A percentile compares a stretch with the other conserved stretches of the same genome.
These are phyloP conservation scores for Ichneumoninae sp. DNA, from an alignment of 2,888 invertebrate species.

Conservation along the genomic window DNA sequence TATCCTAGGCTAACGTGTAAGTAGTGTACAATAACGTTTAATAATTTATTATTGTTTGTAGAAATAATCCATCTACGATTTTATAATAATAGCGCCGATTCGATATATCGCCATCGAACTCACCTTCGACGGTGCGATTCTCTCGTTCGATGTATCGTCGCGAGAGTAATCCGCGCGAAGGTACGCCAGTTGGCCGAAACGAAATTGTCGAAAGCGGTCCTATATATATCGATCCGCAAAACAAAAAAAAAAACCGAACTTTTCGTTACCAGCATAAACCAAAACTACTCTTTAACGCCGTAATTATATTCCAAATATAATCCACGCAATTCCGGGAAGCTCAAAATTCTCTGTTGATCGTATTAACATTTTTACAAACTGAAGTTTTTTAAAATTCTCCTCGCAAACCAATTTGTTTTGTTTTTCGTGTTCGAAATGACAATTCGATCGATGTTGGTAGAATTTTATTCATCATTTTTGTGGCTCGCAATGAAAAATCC, in stretches of 20 bases:
- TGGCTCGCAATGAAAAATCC: conserved; percentile 43
- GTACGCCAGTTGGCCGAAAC: conserved; percentile 6
- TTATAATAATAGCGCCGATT: conserved; percentile 22
- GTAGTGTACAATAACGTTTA: conserved; percentile 82
- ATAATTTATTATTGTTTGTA: conserved; percentile 78
- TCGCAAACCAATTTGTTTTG: conserved; percentile 7
- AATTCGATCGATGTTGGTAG: neutral
- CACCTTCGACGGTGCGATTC: neutral
- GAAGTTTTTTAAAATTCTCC: neutral
- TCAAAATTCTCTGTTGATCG: conserved; percentile 49
- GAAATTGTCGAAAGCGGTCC: conserved; percentile 31
- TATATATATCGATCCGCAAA: conserved; percentile 6
- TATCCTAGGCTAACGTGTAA: conserved; percentile 77
- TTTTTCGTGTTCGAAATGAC: conserved; percentile 1
- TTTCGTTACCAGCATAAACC: conserved; percentile 65
- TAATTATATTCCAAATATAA: conserved; percentile 47
- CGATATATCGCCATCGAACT: conserved; percentile 11
- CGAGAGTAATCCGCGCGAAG: conserved; percentile 4
- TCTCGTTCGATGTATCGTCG: neutral
- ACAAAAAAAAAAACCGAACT: conserved; percentile 23
- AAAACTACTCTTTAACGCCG: conserved; percentile 53
- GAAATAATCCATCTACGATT: conserved; percentile 53
- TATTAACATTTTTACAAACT: conserved; percentile 1
- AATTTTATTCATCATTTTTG: conserved; percentile 38
- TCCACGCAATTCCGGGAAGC: conserved; percentile 54